Conservation (phyloP, 2,888 invertebrate species). For the Agrilus mali region DNA sequence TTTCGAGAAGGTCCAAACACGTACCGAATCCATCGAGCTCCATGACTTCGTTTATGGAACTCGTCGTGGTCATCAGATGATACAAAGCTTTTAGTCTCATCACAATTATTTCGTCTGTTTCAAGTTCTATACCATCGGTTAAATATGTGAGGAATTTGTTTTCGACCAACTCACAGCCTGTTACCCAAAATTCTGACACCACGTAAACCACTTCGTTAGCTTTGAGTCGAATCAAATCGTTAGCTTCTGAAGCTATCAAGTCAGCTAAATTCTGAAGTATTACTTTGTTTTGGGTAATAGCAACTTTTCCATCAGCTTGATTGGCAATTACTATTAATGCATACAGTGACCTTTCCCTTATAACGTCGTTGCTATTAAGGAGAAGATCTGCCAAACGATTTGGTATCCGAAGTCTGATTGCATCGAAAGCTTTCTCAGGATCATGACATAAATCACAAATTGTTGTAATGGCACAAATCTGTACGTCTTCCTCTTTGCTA, state of each 20-base stretch:
- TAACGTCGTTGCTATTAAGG: slow-evolving; percentile 21
- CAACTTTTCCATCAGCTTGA: slow-evolving; percentile 29
- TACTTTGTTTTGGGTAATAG: slow-evolving; percentile 27
- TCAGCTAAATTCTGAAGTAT: slow-evolving; percentile 26
- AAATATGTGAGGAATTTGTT: slow-evolving; percentile 28
- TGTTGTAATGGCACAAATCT: slow-evolving; percentile 32
- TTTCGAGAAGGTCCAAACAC: slow-evolving; percentile 21
- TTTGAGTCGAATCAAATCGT: slow-evolving; percentile 28
- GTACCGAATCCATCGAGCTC: slow-evolving; percentile 4
- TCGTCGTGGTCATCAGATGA: slow-evolving; percentile 19
- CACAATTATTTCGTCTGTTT: slow-evolving; percentile 25
- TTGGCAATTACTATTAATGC: slow-evolving; percentile 28
- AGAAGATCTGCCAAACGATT: slow-evolving; percentile 29
- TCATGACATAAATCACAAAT: slow-evolving; percentile 33
- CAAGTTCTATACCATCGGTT: slow-evolving; percentile 21
- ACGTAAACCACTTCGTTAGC: slow-evolving; percentile 29
- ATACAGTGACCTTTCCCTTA: slow-evolving; percentile 32
- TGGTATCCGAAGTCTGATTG: slow-evolving; percentile 29
- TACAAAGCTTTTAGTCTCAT: slow-evolving; percentile 29
- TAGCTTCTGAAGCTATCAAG: slow-evolving; percentile 24
- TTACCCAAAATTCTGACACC: slow-evolving; percentile 30
- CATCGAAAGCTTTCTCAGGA: slow-evolving; percentile 35
- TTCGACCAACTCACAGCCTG: slow-evolving; percentile 29
- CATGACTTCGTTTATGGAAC: background rate
- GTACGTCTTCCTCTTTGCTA: slow-evolving; percentile 22